phyloP scores from a whole-genome alignment of 2,888 invertebrate genomes.

The Nomada fabriciana region DNA sequence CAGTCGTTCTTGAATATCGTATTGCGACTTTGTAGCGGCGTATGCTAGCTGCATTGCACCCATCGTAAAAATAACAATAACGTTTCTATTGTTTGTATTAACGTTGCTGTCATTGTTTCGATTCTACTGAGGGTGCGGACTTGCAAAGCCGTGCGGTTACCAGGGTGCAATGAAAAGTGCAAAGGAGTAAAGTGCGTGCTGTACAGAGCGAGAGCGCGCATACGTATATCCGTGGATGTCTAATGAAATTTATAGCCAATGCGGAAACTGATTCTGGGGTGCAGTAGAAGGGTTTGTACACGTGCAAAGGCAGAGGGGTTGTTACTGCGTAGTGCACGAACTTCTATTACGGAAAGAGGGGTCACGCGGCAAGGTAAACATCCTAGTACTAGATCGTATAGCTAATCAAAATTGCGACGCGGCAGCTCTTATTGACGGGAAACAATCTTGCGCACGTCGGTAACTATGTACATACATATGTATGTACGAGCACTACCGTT shows the following conservation, averaged over 20 bases:
- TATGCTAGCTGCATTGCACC: not conserved
- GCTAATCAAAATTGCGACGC: constrained; percentile 28
- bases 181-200: not conserved
- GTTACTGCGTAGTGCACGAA: constrained; percentile 14
- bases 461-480: not conserved
- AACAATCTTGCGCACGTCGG: constrained; percentile 12
- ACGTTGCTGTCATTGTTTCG: constrained; percentile 35
- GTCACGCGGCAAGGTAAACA: constrained; percentile 18
- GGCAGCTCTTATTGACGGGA: not conserved
- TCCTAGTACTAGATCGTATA: not conserved
- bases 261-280: not conserved
- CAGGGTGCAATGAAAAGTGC: constrained; percentile 26
- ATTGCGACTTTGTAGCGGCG: constrained; percentile 61
- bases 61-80: constrained; percentile 40
- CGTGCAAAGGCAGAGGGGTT: not conserved
- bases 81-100: constrained; percentile 54
- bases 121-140: not conserved
- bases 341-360: not conserved
- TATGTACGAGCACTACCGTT: not conserved
- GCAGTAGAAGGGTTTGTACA: constrained; percentile 12
- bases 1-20: constrained; percentile 64
- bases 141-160: not conserved
- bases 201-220: not conserved
- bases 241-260: not conserved
- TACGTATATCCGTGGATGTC: not conserved